Evolutionary conservation across 2,113 vertebrate genomes (phyloP).

Genomic region (Etia nguti): DNA sequence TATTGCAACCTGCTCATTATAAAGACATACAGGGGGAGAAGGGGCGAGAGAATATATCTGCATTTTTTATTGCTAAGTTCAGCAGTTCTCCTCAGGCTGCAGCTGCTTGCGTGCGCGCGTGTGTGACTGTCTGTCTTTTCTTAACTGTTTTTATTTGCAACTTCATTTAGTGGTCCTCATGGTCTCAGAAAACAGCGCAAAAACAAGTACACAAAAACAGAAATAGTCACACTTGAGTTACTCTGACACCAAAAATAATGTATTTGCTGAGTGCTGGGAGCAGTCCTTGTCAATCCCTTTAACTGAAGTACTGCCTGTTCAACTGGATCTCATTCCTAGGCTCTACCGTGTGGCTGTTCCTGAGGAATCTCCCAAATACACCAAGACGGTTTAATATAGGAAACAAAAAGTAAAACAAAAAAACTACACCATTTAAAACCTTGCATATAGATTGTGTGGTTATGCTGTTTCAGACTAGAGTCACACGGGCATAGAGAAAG

Average conservation of each 20-base stretch:
- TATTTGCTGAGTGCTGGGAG: background rate
- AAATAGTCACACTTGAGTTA: background rate
- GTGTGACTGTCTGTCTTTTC: conserved; percentile 1
- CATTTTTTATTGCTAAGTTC: conserved; percentile 61
- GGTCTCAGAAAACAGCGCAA: background rate
- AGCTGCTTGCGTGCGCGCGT: background rate
- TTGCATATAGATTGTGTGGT: background rate
- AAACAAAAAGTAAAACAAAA: background rate
- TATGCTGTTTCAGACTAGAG: background rate
- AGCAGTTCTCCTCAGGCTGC: conserved; percentile 44
- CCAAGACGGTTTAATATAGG: background rate
- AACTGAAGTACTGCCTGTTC: background rate
- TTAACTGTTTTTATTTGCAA: conserved; percentile 12
- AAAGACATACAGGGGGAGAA: conserved; percentile 27
- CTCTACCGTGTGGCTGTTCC: background rate
- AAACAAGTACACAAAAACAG: background rate
- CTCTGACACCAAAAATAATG: background rate
- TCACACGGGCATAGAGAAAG: background rate
- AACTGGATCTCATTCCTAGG: background rate
- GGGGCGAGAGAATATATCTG: conserved; percentile 43
- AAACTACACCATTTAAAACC: background rate
- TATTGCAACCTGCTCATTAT: conserved; percentile 60
- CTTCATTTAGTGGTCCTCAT: conserved; percentile 27
- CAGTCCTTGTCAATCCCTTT: background rate
- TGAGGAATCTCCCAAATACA: background rate